Base-by-base conservation (phyloP, 2,888 invertebrate species). In the Caenorhabditis doughertyi region DNA sequence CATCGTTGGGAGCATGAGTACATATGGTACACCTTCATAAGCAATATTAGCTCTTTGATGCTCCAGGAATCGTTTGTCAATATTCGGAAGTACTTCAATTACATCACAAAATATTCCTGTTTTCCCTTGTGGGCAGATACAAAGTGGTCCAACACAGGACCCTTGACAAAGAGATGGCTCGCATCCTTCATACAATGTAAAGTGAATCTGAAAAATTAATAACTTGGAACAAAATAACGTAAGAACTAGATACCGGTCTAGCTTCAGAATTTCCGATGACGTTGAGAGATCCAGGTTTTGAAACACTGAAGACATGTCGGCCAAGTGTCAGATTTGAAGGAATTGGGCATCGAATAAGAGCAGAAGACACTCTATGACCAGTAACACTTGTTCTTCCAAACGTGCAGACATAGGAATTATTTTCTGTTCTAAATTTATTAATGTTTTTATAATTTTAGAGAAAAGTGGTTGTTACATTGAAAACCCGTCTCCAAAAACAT, bases 131-230 rank as follows among this genome's bases (percentile, higher is more conserved):
- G 84, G 83, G 76, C 89, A 89, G 25, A 89, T 76, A 73, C 89
- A 89, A 5, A 89, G 60, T 11, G 89, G 89, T 0, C 89, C 89
- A 8, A 87, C 71, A 71, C 88, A 89, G 9, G 84, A 73, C 11
- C 89, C 89, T 55, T 87, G 84, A 68, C 89, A 89, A n/a, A 84
- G 56, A 0, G 77, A 74, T 0, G 84, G 80, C 21, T 80, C 71
- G 71, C 89, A 89, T 9, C 83, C 72, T 39, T 85, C 81, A 73
- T 81, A 89, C 7, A 89, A 74, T 1, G 89, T 89, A 83, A 88
- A 89, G 47, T 89, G 88, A 53, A 88, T 81, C 86, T 89, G 81
- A 55, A 64, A 39, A 29, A 3, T n/a, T n/a, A n/a, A n/a, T n/a
- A n/a, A n/a, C n/a, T n/a, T n/a, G n/a, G n/a, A n/a, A n/a, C n/a